Conservation (phyloP, 2,113 vertebrate genomes). For the Alosa alosa region DNA sequence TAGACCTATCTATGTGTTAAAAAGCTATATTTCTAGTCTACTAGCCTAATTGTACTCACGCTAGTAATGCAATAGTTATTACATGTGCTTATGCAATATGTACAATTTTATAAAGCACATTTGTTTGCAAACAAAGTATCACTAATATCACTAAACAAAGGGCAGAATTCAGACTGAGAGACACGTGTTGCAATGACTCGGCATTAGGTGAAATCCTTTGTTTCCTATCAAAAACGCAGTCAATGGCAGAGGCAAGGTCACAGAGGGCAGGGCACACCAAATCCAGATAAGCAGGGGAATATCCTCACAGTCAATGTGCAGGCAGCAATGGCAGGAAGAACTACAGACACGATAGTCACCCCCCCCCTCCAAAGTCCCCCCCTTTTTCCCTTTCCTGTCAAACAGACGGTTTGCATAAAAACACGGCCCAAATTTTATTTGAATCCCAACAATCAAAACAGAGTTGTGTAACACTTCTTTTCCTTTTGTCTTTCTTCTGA, state of each 20-base stretch:
- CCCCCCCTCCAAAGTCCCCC: constrained; percentile 18
- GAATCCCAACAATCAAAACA: constrained; percentile 77
- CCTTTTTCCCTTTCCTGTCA: constrained; percentile 51
- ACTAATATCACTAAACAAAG: not conserved
- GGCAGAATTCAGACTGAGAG: not conserved
- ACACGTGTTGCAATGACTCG: not conserved
- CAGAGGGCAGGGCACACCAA: not conserved
- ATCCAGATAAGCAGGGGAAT: constrained; percentile 12
- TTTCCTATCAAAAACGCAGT: not conserved
- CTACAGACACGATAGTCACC: constrained; percentile 63
- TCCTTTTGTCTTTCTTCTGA: constrained; percentile 69
- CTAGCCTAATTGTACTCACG: too few species aligned
- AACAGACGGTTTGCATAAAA: constrained; percentile 81
- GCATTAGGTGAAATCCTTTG: not conserved
- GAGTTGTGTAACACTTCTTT: constrained; percentile 76
- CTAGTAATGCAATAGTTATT: not conserved
- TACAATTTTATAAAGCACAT: not conserved
- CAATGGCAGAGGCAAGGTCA: not conserved
- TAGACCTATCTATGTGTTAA: not conserved
- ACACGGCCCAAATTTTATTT: constrained; percentile 71
- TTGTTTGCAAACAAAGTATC: not conserved
- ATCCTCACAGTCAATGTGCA: not conserved
- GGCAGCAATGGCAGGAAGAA: constrained; percentile 65
- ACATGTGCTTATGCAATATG: not conserved
- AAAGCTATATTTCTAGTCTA: not conserved